Percentiles rank a stretch among this genome's conserved stretches.
Conservation (phyloP, 2,113 vertebrate genomes). For the Microcebus murinus region DNA sequence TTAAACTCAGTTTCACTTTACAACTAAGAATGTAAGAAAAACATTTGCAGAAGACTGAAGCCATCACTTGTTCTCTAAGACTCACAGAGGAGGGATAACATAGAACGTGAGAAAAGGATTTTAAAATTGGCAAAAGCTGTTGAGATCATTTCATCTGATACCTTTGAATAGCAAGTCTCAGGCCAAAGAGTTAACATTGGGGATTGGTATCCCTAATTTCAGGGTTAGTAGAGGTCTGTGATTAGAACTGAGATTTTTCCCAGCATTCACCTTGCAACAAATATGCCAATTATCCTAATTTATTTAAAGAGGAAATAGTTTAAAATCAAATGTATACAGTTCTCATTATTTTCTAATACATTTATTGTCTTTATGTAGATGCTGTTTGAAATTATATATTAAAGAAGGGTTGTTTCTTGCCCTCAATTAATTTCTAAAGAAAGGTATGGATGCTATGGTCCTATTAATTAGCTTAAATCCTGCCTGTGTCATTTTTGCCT, state of each 20-base stretch:
- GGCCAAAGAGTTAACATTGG: neutral
- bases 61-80: neutral
- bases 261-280: neutral
- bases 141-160: neutral
- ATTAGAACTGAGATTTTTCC: neutral
- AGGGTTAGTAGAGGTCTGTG: neutral
- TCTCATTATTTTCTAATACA: neutral
- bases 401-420: neutral
- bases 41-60: neutral
- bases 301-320: neutral
- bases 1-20: neutral
- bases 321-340: neutral
- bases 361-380: neutral
- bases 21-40: neutral
- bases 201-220: neutral
- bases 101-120: neutral
- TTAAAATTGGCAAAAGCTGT: neutral
- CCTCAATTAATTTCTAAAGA: neutral
- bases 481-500: neutral
- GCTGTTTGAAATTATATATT: neutral
- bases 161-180: neutral
- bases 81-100: neutral
- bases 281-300: neutral
- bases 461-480: neutral
- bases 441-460: neutral